Conservation (phyloP, 2,888 invertebrate species). For the Lordiphosa fenestrarum region DNA sequence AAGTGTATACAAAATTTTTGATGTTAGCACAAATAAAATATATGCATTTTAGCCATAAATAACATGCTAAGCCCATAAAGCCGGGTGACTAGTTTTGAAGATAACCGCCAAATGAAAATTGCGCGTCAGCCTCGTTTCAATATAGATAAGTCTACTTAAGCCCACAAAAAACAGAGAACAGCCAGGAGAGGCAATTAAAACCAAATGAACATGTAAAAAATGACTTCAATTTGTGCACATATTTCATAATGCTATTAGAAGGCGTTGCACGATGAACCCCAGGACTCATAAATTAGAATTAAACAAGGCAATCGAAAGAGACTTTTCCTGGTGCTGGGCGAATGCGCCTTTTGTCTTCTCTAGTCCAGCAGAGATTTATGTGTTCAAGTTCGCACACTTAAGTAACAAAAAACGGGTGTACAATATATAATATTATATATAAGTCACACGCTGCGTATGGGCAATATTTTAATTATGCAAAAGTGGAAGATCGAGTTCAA, state of each 20-base stretch:
- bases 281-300: slow-evolving; percentile 50
- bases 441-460: slow-evolving; percentile 51
- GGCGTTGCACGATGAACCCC: too few relatives aligned
- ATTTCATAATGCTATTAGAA: slow-evolving; percentile 56
- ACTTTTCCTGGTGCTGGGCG: slow-evolving; percentile 14
- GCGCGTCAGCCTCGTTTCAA: slow-evolving; percentile 1
- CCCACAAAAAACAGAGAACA: slow-evolving; percentile 11
- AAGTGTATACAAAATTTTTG: slow-evolving; percentile 12
- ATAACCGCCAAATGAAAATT: slow-evolving; percentile 11
- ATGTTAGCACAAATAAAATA: slow-evolving; percentile 18
- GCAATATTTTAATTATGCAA: slow-evolving; percentile 62
- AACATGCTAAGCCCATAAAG: slow-evolving; percentile 39
- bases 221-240: slow-evolving; percentile 54
- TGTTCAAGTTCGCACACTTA: slow-evolving; percentile 25
- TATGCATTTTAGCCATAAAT: slow-evolving; percentile 37
- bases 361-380: slow-evolving; percentile 51
- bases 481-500: slow-evolving; percentile 41
- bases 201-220: slow-evolving; percentile 40
- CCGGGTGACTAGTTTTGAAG: slow-evolving; percentile 37
- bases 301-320: slow-evolving; percentile 40
- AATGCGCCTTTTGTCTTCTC: slow-evolving; percentile 8
- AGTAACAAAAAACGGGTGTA: slow-evolving; percentile 8
- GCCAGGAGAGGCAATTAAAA: slow-evolving; percentile 6
- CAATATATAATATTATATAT: too few relatives aligned
- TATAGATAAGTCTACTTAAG: slow-evolving; percentile 12